Conservation (phyloP, 64 coral and sea anemone genomes). For the Orbicella faveolata region DNA sequence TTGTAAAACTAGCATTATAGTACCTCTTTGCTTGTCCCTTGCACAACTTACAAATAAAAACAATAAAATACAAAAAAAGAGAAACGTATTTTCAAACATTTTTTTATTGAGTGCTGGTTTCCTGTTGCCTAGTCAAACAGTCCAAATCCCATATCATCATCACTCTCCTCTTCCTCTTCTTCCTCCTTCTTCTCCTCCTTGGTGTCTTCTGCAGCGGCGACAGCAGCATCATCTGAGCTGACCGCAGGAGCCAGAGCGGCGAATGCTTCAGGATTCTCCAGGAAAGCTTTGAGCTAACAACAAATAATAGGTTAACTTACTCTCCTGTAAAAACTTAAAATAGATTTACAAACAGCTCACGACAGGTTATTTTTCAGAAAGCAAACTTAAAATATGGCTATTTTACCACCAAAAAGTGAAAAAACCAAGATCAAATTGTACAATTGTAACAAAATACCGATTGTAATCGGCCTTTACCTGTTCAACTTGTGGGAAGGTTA, state of each 20-base stretch:
- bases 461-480: constrained; percentile 33
- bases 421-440: background rate
- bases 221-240: constrained; percentile 34
- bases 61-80: too few relatives aligned
- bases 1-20: too few relatives aligned
- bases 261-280: constrained; percentile 79
- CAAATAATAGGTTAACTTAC: background rate
- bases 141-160: constrained; percentile 99
- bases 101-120: background rate
- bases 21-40: too few relatives aligned
- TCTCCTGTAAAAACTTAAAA: too few relatives aligned
- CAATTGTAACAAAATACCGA: background rate
- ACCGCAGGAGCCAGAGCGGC: constrained; percentile 60
- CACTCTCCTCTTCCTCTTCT: constrained; percentile 94
- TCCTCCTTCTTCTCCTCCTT: constrained; percentile 55
- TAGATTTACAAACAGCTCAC: too few relatives aligned
- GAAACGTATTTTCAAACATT: too few relatives aligned
- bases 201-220: background rate
- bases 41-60: too few relatives aligned
- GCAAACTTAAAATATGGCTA: too few relatives aligned
- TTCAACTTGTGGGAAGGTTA: constrained; percentile 95
- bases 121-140: constrained; percentile 80
- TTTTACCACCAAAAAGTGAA: background rate
- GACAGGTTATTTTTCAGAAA: too few relatives aligned
- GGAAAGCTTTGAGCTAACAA: constrained; percentile 78